Conservation (phyloP, 2,113 vertebrate species). For the Haliaeetus leucogaster region DNA sequence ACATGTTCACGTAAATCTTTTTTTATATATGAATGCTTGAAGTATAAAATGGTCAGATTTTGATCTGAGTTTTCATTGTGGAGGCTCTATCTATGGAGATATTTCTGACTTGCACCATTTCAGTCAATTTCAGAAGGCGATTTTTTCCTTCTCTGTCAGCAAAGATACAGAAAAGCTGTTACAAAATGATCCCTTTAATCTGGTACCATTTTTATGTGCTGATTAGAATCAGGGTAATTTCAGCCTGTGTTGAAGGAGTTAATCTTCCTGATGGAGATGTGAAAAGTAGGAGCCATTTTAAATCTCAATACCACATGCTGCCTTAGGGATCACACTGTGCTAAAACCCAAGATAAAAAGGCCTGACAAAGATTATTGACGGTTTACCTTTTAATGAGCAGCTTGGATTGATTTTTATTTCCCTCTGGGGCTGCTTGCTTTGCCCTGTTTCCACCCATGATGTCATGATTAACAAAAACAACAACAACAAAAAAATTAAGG, state of each 20-base stretch:
- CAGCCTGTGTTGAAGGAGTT: conserved; percentile 67
- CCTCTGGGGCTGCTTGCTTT: conserved; percentile 71
- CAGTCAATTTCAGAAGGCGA: not conserved
- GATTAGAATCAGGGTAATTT: conserved; percentile 48
- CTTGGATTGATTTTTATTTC: conserved; percentile 78
- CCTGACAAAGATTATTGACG: conserved; percentile 83
- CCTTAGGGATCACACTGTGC: conserved; percentile 76
- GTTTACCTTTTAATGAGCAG: conserved; percentile 84
- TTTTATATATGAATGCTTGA: not conserved
- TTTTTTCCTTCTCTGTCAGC: not conserved
- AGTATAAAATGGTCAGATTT: not conserved
- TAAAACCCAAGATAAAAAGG: conserved; percentile 81
- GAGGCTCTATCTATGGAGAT: not conserved
- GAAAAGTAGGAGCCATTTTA: conserved; percentile 65
- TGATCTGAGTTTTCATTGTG: not conserved
- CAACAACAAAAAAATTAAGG: conserved; percentile 55
- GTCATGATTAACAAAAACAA: conserved; percentile 67
- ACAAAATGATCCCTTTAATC: conserved; percentile 26
- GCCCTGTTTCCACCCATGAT: conserved; percentile 69
- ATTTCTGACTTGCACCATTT: not conserved
- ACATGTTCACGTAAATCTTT: not conserved
- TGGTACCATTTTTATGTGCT: not conserved
- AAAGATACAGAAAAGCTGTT: not conserved
- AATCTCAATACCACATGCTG: conserved; percentile 72
- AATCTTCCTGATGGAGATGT: conserved; percentile 69